Base-by-base conservation (phyloP, 2,113 vertebrate genomes). In the Psammodynastes pulverulentus region DNA sequence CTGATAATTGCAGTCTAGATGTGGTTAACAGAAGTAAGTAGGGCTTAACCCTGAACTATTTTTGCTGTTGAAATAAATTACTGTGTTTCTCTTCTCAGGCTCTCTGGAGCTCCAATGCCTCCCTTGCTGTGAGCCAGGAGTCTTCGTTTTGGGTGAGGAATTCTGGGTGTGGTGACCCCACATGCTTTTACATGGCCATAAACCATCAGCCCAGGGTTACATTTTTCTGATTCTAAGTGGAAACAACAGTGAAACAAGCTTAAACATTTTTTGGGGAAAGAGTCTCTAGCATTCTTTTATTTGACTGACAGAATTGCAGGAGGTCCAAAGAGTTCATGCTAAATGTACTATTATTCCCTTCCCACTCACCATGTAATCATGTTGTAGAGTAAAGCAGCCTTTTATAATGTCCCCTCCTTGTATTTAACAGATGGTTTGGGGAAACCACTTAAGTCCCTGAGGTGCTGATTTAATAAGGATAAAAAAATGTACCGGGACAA, bases 401-500 rank as follows among this genome's bases (percentile, higher is more conserved):
- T 95, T 94, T 92, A 92, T 93, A 94, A 93, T 58, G 88, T 89
- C 52, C 89, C 95, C 90, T 93, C 49, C 95, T 93, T 96, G 92
- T 96, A 93, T 94, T 96, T 95, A 94, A 96, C 95, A 94, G 93
- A 96, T 95, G 92, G 95, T 96, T 95, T 95, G 96, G 90, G 96
- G 23, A 84, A 84, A 95, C 96, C 92, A 95, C 95, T 96, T 97
- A 96, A 96, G 90, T 95, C 56, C 95, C 94, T 92, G 91, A 96
- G 93, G 95, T 96, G 96, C 48, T 95, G 94, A 96, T 97, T 96
- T 97, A 97, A 95, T 96, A 96, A 95, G 88, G 93, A 91, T 39
- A 95, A 94, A 94, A 94, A 94, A 96, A 97, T 97, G 94, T 96
- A 96, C 96, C 93, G 86, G 53, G 95, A 97, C 95, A 96, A 95